Evolutionary conservation across 2,888 invertebrate species (phyloP), one percentile per base, ranked within the genome.

Genomic region (Rambutsinella grinnellia): DNA sequence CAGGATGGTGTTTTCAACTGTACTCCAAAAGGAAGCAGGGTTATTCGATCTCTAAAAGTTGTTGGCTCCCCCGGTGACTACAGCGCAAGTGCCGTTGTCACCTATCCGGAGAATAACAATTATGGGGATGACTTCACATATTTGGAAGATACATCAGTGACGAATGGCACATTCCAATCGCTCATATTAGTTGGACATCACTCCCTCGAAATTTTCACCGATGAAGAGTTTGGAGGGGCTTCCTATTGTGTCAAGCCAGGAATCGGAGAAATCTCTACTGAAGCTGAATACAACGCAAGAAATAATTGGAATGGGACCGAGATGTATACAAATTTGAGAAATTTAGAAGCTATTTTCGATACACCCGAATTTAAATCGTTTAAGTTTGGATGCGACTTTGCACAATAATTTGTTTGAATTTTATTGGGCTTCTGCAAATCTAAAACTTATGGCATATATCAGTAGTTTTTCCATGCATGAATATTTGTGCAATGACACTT

Each of bases 1-100:
- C 26, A 49, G 24, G 24, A 62, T 49, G n/a, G n/a, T n/a, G n/a
- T n/a, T n/a, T n/a, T n/a, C n/a, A 62, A 5, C 26, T 62, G 62
- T 26, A 5, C 3, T 13, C 46, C 47, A 19, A 49, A 49, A 23
- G 26, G 26, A 13, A 46, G 62, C 6, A 36, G 61, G 10, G 26
- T 2, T n/a, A 3, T 47, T 2, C 15, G 62, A 3, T 62, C 62
- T 10, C 49, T 49, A 8, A 62, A 62, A 49, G 26, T 49, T 2
- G 24, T 62, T 2, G 62, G 62, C 2, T 62, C 62, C 6, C 36
- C 13, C 36, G 13, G 13, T 8, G 36, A 36, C 36, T 36, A 36
- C 13, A 8, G 13, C 36, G 36, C 36, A 5, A 36, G 36, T 13
- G 36, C 36, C 13, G 36, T 36, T 5, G 36, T 36, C 5, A 36